Base-by-base conservation (phyloP, 1,140 invertebrate genomes). In the Solenopsis fugax region DNA sequence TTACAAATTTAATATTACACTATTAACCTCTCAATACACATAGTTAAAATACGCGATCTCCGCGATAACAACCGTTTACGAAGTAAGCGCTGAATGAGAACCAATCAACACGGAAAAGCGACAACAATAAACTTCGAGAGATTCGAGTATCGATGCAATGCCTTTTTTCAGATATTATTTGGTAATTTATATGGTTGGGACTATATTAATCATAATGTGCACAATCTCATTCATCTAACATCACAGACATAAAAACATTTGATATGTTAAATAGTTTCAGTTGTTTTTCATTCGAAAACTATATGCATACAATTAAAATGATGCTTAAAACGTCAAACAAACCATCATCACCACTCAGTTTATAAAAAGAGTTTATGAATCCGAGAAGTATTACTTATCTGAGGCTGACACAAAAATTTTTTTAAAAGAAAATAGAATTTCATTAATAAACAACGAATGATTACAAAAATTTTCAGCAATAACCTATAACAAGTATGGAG, bases 281-380 rank as follows among this genome's bases (percentile, higher is more conserved):
- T 16, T 52, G 48, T 34, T 72, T 72, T 72, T 7, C 69, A 24
- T 72, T 72, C 7, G 69, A 72, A 54, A 72, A 72, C 34, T 72
- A 54, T 18, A 54, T 72, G 50, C 50, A 72, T 54, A 54, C 12
- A 54, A 54, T 72, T 72, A 72, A 72, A 72, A 72, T 72, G 69
- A 72, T 54, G 69, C 10, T 41, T 54, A 72, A 72, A 54, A 72
- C 50, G n/a, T 72, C 16, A 16, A 72, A 54, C 54, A 72, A 72
- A 12, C 50, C 69, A 37, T 54, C 54, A 41, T 54, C 69, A 9
- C 69, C 54, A n/a, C n/a, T n/a, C n/a, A n/a, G 54, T 72, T 72
- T 13, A 54, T 72, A 72, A 72, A 54, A 34, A 72, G 69, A 72
- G 29, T 72, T 34, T n/a, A 72, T 5, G 50, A 72, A 6, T 54